Base-by-base conservation (phyloP, 2,888 invertebrate species). In the Ophion obscuratus region DNA sequence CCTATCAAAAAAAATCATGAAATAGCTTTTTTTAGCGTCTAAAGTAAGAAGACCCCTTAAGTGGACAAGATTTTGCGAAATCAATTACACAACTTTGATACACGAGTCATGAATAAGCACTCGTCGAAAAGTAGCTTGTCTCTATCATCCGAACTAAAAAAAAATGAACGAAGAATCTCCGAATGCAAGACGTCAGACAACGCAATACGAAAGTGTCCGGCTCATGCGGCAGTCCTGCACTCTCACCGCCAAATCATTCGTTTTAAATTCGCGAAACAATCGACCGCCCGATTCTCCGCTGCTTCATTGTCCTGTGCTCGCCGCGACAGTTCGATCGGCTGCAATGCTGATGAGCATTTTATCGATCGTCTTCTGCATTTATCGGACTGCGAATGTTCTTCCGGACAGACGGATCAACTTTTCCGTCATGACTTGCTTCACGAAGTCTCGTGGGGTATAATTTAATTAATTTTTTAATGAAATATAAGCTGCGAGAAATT, bases 191-290 rank as follows among this genome's bases (percentile, higher is more conserved):
- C 57, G 44, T 20, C 27, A 44, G 53, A 66, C 27, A 11, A 62
- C 57, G 24, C 14, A 20, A n/a, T 61, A 7, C 47, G 17, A 59
- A 17, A 20, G 14, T 44, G 27, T 73, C 17, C 27, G 9, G 67
- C 31, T 36, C 59, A 27, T 40, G 73, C 24, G 44, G 24, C 36
- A 40, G 74, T 88, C 86, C 81, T 90, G 90, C 92, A 91, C 86
- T 89, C 88, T 93, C 93, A 93, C 90, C 83, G 88, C 82, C 81
- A 85, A 89, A 87, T 91, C 92, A 93, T 93, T 90, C 90, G 91
- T 93, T 93, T 92, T 88, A 14, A 57, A 88, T 68, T 86, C 68
- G 79, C 87, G 80, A 89, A 88, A 84, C 64, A 67, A 83, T 75
- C 75, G 68, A 89, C 88, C 88, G 85, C 83, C 84, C 87, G 85